Percentiles rank a stretch among this genome's conserved stretches.
Evolutionary conservation across 2,888 invertebrate species (phyloP).

Genomic region (Taenaris catops): DNA sequence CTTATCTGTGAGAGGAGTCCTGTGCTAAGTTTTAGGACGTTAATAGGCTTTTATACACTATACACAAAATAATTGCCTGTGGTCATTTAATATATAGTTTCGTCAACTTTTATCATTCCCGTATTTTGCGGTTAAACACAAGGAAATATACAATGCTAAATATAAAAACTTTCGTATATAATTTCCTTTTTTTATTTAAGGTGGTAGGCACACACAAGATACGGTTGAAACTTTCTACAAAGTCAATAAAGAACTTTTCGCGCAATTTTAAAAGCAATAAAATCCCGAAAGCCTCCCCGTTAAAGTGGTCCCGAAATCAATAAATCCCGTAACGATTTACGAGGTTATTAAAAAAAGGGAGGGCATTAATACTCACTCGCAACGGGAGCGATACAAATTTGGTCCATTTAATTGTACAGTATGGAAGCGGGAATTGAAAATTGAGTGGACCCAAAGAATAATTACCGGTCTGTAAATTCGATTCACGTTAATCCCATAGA

Average conservation of each 20-base stretch:
- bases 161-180: too few relatives aligned
- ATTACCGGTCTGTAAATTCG: slow-evolving; percentile 23
- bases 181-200: too few relatives aligned
- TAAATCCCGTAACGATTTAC: slow-evolving; percentile 20
- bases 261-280: slow-evolving; percentile 12
- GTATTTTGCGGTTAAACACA: too few relatives aligned
- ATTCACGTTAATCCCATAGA: slow-evolving; percentile 20
- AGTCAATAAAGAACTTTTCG: slow-evolving; percentile 12
- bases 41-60: too few relatives aligned
- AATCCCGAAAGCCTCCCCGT: slow-evolving; percentile 8
- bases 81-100: too few relatives aligned
- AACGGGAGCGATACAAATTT: slow-evolving; percentile 22
- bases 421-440: slow-evolving; percentile 25
- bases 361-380: slow-evolving; percentile 22
- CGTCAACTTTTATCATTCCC: too few relatives aligned
- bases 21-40: too few relatives aligned
- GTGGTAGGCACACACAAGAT: neutral
- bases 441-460: slow-evolving; percentile 25
- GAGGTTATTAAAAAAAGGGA: slow-evolving; percentile 25
- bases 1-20: too few relatives aligned
- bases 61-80: too few relatives aligned
- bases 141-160: too few relatives aligned
- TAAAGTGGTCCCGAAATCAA: slow-evolving; percentile 16
- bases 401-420: slow-evolving; percentile 26
- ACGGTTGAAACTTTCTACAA: slow-evolving; percentile 8